A percentile compares a stretch with the other conserved stretches of the same genome.
Conservation (phyloP, 2,888 invertebrate species). For the Plagodis pulveraria region DNA sequence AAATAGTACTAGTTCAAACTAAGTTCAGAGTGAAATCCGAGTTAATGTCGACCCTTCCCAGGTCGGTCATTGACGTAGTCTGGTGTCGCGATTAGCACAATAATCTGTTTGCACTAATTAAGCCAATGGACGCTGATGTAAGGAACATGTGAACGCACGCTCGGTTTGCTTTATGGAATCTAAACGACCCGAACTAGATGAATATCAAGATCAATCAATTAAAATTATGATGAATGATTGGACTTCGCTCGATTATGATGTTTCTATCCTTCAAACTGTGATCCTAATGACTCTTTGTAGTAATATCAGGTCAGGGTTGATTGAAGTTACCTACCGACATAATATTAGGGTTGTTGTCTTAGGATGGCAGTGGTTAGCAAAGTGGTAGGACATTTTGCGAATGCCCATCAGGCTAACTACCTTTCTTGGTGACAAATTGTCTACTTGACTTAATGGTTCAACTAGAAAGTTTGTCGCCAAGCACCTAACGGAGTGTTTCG, state of each 20-base stretch:
- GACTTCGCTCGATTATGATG: constrained; percentile 28
- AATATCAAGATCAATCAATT: constrained; percentile 64
- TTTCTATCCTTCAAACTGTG: constrained; percentile 20
- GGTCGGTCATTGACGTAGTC: constrained; percentile 70
- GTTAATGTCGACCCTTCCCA: constrained; percentile 39
- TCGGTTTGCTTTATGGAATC: constrained; percentile 49
- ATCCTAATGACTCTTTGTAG: constrained; percentile 24
- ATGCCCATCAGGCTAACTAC: too few relatives aligned
- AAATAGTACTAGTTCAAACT: too few relatives aligned
- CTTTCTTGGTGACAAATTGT: too few relatives aligned
- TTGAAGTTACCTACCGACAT: constrained; percentile 16
- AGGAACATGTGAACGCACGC: constrained; percentile 53
- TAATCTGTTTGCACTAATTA: constrained; percentile 57
- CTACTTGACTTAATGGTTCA: too few relatives aligned
- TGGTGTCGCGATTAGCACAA: constrained; percentile 68
- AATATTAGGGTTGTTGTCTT: too few relatives aligned
- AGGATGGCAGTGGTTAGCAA: too few relatives aligned
- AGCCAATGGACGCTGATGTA: constrained; percentile 55
- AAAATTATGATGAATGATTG: constrained; percentile 42
- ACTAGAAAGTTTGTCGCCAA: too few relatives aligned
- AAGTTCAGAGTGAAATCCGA: neutral
- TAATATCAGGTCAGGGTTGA: constrained; percentile 27
- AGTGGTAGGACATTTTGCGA: too few relatives aligned
- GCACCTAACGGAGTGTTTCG: too few relatives aligned
- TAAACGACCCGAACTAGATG: constrained; percentile 47